Base-by-base conservation (phyloP, 2,888 invertebrate genomes). In the Tetheella fluctuosa region DNA sequence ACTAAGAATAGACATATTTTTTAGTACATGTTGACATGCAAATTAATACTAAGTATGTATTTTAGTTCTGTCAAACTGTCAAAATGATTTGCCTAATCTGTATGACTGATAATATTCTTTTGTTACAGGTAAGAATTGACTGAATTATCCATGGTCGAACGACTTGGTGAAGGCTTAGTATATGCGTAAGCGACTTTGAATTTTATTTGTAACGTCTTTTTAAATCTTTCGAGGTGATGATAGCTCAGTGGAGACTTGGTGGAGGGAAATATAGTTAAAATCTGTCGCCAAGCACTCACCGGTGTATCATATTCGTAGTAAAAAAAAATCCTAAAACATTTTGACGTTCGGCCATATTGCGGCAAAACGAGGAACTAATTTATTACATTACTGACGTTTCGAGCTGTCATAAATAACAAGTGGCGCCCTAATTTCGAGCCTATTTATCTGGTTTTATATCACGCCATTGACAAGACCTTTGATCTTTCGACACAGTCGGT, bases 71-170 rank as follows among this genome's bases (percentile, higher is more conserved):
- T 48, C 48, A 48, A n/a, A 48, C 48, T 48, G 48, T 48, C 48
- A 48, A 48, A 20, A 39, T 10, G 4, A 7, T 20, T 20, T 17
- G 20, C 48, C n/a, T 48, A 48, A 48, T 20, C 10, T 48, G 48
- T 48, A 48, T 48, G 20, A 48, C 48, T 48, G 20, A 48, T 48
- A n/a, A n/a, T 10, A 28, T 53, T 13, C 23, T 53, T 53, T 53
- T 53, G 53, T 53, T 53, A 28, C 28, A 53, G 53, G 53, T 53
- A 53, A 53, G 53, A 53, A n/a, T 12, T 25, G 42, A n/a, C n/a
- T 48, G 6, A 8, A 48, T 48, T 10, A 20, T 48, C 17, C 34
- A 34, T 34, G 48, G 48, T n/a, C n/a, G 48, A 20, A 48, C 48
- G 20, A 48, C 20, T 48, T 42, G 17, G 7, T 2, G 20, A 15